Base-by-base conservation (phyloP, 2,113 vertebrate genomes). In the Scomber scombrus region DNA sequence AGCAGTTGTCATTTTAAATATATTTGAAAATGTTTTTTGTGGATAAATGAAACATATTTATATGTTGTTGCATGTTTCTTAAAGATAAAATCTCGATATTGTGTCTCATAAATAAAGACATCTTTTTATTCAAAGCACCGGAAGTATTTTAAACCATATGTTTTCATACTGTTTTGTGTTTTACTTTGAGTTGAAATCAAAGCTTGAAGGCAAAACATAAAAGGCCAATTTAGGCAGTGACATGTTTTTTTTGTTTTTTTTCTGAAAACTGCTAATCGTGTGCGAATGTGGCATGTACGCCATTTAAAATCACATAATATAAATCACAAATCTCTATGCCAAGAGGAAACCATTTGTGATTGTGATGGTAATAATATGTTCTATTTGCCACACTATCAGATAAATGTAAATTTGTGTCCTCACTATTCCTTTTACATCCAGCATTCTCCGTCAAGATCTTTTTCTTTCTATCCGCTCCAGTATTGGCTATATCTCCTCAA, bases 401-500 rank as follows among this genome's bases (percentile, higher is more conserved):
- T 88, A 89, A 88, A 91, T 85, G 78, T 88, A 82, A 80, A 93
- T 91, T 50, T 89, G 74, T 82, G 71, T 82, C 80, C 69, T 85
- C 61, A 50, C 74, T 75, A 76, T 86, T 88, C 69, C 84, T 72
- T 82, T 80, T 79, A 82, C 76, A 56, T 92, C 68, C 64, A 85
- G 76, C 72, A 73, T 62, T 79, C 79, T 78, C 82, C 57, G 75
- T 89, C 82, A 76, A 85, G 84, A 91, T 91, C 82, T 88, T 76
- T 88, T 77, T 85, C 71, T 82, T 80, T 61, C 83, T 87, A 89
- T 95, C 91, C 87, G 95, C 95, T 95, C 83, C 91, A 87, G 91
- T 93, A 93, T 95, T 92, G 96, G 91, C 95, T 90, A 88, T 95
- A 96, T 97, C 96, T 96, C 95, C 95, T 96, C 95, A 95, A 94